Percentiles rank a stretch among this genome's conserved stretches.
These are phyloP conservation scores for Saccostrea cuccullata DNA, from an alignment of 1,140 invertebrate genomes.

Conservation along the genomic window DNA sequence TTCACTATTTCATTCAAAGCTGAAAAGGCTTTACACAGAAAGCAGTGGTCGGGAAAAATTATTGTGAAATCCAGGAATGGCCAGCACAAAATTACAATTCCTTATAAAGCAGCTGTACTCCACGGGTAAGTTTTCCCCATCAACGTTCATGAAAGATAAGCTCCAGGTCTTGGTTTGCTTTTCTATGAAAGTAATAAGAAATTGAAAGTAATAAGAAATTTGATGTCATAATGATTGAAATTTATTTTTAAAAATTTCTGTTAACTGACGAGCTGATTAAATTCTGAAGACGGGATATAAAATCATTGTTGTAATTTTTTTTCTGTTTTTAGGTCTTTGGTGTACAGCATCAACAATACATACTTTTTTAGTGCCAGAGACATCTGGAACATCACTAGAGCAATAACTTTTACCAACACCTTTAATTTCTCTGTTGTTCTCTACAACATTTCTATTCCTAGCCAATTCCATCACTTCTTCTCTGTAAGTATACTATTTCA, in stretches of 20 bases:
- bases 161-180: too few relatives aligned
- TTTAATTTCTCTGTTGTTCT: conserved; percentile 86
- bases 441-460: conserved; percentile 84
- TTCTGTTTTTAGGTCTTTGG: conserved; percentile 76
- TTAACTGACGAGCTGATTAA: too few relatives aligned
- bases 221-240: too few relatives aligned
- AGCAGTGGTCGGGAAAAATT: conserved; percentile 83
- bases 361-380: conserved; percentile 77
- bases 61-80: conserved; percentile 84
- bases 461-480: conserved; percentile 83
- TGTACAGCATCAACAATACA: conserved; percentile 78
- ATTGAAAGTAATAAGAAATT: too few relatives aligned
- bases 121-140: conserved; percentile 75
- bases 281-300: too few relatives aligned
- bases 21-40: conserved; percentile 77
- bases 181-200: too few relatives aligned
- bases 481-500: conserved; percentile 80
- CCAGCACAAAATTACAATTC: conserved; percentile 82
- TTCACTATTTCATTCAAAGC: conserved; percentile 69
- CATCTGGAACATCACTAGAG: conserved; percentile 75
- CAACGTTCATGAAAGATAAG: too few relatives aligned
- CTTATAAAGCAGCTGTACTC: conserved; percentile 79
- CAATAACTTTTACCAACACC: conserved; percentile 85
- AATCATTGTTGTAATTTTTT: not conserved
- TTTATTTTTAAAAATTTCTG: too few relatives aligned